Evolutionary conservation across 2,113 vertebrate species (phyloP).

Genomic region (Halichoeres trimaculatus): DNA sequence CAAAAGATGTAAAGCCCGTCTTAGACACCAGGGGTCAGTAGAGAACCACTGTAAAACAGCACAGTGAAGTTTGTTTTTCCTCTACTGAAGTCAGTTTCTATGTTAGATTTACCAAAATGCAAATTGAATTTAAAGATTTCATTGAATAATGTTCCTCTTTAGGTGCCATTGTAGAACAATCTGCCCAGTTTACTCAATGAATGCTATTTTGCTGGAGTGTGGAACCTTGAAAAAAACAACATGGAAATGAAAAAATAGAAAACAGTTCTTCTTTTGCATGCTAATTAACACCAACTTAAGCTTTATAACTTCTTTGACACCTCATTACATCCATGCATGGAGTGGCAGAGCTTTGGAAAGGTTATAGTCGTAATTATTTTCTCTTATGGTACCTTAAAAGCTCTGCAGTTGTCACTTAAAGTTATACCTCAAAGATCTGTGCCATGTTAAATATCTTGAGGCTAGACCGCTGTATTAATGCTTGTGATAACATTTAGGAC

Average conservation of each 20-base stretch:
- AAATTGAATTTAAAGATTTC: background rate
- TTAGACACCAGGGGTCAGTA: conserved; percentile 71
- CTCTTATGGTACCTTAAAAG: conserved; percentile 28
- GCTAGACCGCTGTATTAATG: background rate
- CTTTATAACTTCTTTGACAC: background rate
- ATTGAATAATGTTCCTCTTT: background rate
- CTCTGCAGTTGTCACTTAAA: background rate
- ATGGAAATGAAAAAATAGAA: too few relatives aligned
- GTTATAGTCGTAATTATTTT: background rate
- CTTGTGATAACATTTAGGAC: background rate
- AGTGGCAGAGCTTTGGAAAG: background rate
- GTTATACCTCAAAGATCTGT: background rate
- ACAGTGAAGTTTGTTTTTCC: background rate
- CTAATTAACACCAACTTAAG: background rate
- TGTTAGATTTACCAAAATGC: background rate
- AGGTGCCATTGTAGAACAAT: background rate
- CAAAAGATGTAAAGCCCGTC: background rate
- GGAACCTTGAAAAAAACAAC: too few relatives aligned
- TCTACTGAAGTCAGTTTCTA: background rate
- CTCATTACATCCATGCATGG: background rate
- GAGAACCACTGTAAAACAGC: conserved; percentile 30
- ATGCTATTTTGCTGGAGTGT: too few relatives aligned
- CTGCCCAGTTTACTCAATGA: too few relatives aligned
- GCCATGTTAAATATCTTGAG: background rate
- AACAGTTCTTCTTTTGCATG: too few relatives aligned